Evolutionary conservation across 2,797 vertebrate genomes (phyloP), one percentile per base, ranked within the genome.

Genomic region (Hydrophis major): DNA sequence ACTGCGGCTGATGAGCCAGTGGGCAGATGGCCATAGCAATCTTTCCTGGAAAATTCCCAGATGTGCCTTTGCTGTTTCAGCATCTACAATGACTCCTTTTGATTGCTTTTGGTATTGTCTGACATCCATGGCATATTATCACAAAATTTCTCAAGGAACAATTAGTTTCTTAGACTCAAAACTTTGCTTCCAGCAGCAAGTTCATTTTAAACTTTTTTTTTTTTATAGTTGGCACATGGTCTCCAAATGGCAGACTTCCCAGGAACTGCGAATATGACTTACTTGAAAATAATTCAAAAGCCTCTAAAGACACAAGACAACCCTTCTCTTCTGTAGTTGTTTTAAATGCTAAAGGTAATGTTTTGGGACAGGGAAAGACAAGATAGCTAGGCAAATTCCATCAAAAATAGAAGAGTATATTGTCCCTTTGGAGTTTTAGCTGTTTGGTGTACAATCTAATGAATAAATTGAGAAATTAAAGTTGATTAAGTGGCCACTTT

Each of bases 171-270:
- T 42, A 12, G 18, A 6, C 0, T 93, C 90, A 86, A 63, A 93
- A 89, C 47, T 93, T 88, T 91, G 37, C n/a, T 89, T 93, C 83
- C 90, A 86, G 57, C 66, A 88, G 89, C n/a, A n/a, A 27, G 56
- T 89, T 91, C 57, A 60, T 89, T 93, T 83, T 83, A 47, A 83
- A 37, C 56, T 47, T 32, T 83, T 47, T 60, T 32, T 50, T 32
- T 47, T n/a, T 53, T 87, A 25, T 32, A 88, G 28, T 42, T 59
- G 61, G 42, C 61, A 50, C n/a, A 60, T 90, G 42, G 55, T 60
- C 4, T 42, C 37, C 20, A 0, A 63, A 91, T 55, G 56, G 66
- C 55, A 60, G 63, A 90, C 59, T 53, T 90, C 47, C 88, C 69
- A 59, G 57, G 28, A 55, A 60, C 55, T 55, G 28, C 14, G 11